Evolutionary conservation across 2,888 invertebrate species (phyloP).

Genomic region (Eudasyphora cyanicolor): DNA sequence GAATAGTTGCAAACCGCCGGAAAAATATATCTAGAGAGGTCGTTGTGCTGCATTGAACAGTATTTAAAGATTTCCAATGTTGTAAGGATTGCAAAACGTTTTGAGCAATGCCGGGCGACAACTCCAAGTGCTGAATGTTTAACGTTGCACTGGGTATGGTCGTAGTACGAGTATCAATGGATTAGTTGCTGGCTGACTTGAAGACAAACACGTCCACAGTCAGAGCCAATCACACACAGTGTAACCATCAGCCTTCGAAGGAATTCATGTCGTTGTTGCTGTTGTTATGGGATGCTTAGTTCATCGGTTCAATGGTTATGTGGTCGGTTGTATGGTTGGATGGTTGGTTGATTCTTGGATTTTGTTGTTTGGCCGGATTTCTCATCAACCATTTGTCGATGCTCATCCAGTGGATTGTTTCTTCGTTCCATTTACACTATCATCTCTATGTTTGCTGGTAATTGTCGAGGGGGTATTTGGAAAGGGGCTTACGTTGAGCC

Average conservation of each 20-base stretch:
- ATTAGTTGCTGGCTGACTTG: constrained; percentile 28
- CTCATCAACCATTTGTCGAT: constrained; percentile 19
- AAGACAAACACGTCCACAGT: background rate
- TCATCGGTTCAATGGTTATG: constrained; percentile 32
- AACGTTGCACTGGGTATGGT: background rate
- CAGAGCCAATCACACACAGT: background rate
- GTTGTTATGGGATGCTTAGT: constrained; percentile 10
- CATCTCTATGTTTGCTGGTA: constrained; percentile 9
- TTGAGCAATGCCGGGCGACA: constrained; percentile 22
- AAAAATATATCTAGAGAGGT: constrained; percentile 16
- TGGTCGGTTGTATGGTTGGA: constrained; percentile 28
- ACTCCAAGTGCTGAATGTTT: background rate
- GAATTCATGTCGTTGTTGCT: background rate
- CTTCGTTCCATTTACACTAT: constrained; percentile 6
- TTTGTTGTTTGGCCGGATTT: constrained; percentile 44
- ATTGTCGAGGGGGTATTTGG: background rate
- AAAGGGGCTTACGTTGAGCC: background rate
- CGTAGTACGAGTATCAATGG: constrained; percentile 44
- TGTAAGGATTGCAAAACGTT: constrained; percentile 31
- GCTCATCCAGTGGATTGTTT: background rate
- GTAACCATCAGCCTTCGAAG: background rate
- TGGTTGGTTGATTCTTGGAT: constrained; percentile 46
- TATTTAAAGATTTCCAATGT: background rate
- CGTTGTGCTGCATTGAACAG: constrained; percentile 49
- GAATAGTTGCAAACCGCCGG: background rate